Conservation (phyloP, 1,140 invertebrate species). For the Hyposmocoma kahamanoa region DNA sequence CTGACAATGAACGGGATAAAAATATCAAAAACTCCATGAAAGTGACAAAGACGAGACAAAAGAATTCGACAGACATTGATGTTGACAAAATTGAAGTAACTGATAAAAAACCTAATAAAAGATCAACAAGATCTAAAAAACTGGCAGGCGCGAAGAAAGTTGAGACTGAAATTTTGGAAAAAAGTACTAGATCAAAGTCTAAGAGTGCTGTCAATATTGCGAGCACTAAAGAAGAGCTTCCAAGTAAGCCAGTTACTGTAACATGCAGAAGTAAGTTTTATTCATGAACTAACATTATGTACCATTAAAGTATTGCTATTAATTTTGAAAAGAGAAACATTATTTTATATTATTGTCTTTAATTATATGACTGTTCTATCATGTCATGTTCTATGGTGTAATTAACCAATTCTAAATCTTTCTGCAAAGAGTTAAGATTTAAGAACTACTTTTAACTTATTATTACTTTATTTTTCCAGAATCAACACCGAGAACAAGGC, state of each 20-base stretch:
- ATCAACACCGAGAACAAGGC: slow-evolving; percentile 8
- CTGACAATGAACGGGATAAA: neutral
- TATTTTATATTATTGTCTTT: too few species aligned
- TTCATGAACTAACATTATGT: neutral
- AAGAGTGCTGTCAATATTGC: slow-evolving; percentile 15
- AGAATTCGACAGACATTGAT: slow-evolving; percentile 11
- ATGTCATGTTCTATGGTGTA: too few species aligned
- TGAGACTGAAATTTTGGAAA: slow-evolving; percentile 7
- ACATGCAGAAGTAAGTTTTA: slow-evolving; percentile 26
- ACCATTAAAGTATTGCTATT: too few species aligned
- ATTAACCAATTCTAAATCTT: too few species aligned
- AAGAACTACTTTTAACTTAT: neutral
- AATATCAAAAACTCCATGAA: slow-evolving; percentile 7
- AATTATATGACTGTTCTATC: too few species aligned
- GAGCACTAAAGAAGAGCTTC: too few species aligned
- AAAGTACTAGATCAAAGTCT: slow-evolving; percentile 18
- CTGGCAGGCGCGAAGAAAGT: too few species aligned
- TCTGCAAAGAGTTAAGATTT: too few species aligned
- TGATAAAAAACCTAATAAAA: too few species aligned
- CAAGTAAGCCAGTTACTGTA: slow-evolving; percentile 8
- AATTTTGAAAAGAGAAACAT: too few species aligned
- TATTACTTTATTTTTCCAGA: slow-evolving; percentile 20
- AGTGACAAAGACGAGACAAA: slow-evolving; percentile 15
- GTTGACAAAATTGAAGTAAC: slow-evolving; percentile 8
- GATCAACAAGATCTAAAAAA: too few species aligned